phyloP scores from a whole-genome alignment of 2,797 vertebrate species.

The Ctenopoma kingsleyae region DNA sequence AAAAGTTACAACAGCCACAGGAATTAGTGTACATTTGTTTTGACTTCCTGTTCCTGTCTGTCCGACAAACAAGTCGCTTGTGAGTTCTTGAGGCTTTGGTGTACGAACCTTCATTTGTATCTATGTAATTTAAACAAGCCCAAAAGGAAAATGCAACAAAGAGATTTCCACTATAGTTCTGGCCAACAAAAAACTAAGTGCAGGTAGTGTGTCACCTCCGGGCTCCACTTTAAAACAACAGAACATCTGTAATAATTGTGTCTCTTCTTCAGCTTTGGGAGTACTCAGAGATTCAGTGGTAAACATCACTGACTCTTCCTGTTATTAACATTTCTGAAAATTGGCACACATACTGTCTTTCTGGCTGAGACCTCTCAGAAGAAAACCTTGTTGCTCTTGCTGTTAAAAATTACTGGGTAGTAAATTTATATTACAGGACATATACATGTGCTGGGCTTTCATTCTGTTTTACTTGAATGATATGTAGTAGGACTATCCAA shows the following conservation, averaged over 20 bases:
- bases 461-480: not conserved
- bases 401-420: not conserved
- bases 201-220: constrained; percentile 3
- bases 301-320: not conserved
- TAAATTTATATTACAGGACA: not conserved
- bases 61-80: constrained; percentile 9
- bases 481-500: not conserved
- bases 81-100: constrained; percentile 1
- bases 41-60: constrained; percentile 11
- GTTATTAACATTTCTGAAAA: not conserved
- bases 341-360: not conserved
- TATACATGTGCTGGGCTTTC: not conserved
- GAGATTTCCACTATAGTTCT: constrained; percentile 2
- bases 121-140: constrained; percentile 1
- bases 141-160: constrained; percentile 11
- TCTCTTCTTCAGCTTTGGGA: not conserved
- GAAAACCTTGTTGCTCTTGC: not conserved
- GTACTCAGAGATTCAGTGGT: not conserved
- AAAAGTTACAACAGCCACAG: not conserved
- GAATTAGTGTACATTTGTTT: constrained; percentile 5
- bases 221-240: constrained; percentile 10
- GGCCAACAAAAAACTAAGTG: not conserved
- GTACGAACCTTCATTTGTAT: constrained; percentile 22
- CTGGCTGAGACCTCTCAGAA: no score
- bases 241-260: constrained; percentile 2